Base-by-base conservation (phyloP, 2,113 vertebrate genomes). In the Phasianus colchicus region DNA sequence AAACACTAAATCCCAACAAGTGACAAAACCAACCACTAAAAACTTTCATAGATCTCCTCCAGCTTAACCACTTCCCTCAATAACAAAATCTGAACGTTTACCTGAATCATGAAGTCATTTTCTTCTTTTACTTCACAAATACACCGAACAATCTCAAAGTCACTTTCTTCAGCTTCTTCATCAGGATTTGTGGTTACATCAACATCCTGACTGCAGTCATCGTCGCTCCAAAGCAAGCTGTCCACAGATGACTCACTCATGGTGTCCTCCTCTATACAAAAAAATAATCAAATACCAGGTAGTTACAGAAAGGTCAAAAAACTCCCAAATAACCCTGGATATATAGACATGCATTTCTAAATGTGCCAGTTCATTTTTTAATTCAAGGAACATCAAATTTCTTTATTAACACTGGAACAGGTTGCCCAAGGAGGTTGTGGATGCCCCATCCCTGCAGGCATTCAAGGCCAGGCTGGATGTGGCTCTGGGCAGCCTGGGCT, bases 101-200 rank as follows among this genome's bases (percentile, higher is more conserved):
- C 99, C 99, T 99, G 99, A 95, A 99, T 99, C 99, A 99, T 99
- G 96, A 99, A 99, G 96, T 99, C 99, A 90, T 99, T 99, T 97
- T 99, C 99, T 93, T 99, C 99, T 88, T 99, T 98, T 79, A 99
- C 98, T 96, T 99, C 99, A 88, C 99, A 99, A 96, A 99, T 98
- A 92, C 99, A 99, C 45, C 99, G 99, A 86, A 99, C 99, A 60
- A 99, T 98, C 90, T 99, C 99, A 73, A 98, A 98, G 48, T 98
- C 98, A 22, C 98, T 98, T 32, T 96, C 98, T 54, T 98, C 97
- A 27, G 97, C 95, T 10, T 98, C 98, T 34, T 98, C 98, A 8
- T 97, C 98, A 42, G 98, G 97, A 87, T 99, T 97, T 3, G 98
- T 98, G 95, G 98, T 98, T 48, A 99, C 95, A 48, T 99, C 99